Percentiles rank a stretch among this genome's conserved stretches.
These are phyloP conservation scores for Montipora capitata DNA, from an alignment of 92 coral and sea anemone species.

Conservation along the genomic window DNA sequence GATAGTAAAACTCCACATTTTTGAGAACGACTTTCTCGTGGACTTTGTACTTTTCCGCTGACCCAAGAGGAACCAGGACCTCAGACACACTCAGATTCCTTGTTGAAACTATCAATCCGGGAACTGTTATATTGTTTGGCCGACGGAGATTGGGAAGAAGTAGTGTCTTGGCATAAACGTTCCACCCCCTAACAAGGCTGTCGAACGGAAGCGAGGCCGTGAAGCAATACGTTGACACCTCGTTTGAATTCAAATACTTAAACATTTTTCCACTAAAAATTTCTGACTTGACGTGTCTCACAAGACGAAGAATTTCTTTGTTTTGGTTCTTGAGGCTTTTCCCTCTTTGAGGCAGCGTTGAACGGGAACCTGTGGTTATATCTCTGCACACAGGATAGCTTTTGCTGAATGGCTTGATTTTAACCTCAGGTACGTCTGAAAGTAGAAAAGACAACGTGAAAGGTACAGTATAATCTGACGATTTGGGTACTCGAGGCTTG, in stretches of 20 bases:
- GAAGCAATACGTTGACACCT: conserved; percentile 56
- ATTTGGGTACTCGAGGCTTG: no score
- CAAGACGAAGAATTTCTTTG: conserved; percentile 36
- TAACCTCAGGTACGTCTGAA: neutral
- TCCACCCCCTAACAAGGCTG: conserved; percentile 77
- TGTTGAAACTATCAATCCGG: conserved; percentile 76
- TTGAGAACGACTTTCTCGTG: conserved; percentile 81
- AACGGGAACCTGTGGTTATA: neutral
- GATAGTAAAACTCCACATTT: conserved; percentile 89
- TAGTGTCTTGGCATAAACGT: conserved; percentile 52
- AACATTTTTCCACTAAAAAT: conserved; percentile 56
- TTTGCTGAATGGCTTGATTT: conserved; percentile 39
- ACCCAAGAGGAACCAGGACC: conserved; percentile 84
- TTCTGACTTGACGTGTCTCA: conserved; percentile 62
- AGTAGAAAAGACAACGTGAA: neutral
- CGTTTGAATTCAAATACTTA: neutral
- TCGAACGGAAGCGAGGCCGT: conserved; percentile 44
- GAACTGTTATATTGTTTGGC: conserved; percentile 40
- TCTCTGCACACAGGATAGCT: conserved; percentile 45
- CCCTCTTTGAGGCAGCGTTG: neutral
- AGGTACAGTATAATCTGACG: no score
- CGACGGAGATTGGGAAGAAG: conserved; percentile 79
- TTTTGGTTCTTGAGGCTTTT: conserved; percentile 26
- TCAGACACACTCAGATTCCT: conserved; percentile 51
- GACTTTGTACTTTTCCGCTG: conserved; percentile 72